These are phyloP conservation scores for Meteorus cinctellus DNA, from an alignment of 2,888 invertebrate genomes.

Conservation along the genomic window DNA sequence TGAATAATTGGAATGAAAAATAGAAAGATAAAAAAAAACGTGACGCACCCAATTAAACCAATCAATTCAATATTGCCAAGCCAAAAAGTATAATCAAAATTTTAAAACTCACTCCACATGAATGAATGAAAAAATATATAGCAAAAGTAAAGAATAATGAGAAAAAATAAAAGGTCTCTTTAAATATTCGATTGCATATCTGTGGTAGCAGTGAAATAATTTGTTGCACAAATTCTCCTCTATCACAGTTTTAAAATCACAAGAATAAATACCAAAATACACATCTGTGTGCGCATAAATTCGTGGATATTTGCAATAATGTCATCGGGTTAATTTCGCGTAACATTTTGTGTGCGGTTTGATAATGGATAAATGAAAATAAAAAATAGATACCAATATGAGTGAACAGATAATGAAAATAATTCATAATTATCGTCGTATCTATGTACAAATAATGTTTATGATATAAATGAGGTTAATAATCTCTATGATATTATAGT, in stretches of 20 bases:
- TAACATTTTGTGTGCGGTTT: too few relatives aligned
- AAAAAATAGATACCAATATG: too few relatives aligned
- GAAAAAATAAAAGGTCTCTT: not conserved
- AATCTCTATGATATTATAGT: not conserved
- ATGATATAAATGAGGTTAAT: not conserved
- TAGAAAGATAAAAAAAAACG: not conserved
- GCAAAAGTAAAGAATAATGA: not conserved
- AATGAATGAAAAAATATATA: not conserved
- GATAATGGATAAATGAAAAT: too few relatives aligned
- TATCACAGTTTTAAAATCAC: not conserved
- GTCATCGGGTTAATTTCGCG: slow-evolving; percentile 22
- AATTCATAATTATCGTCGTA: too few relatives aligned
- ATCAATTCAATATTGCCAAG: slow-evolving; percentile 21
- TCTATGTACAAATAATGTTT: too few relatives aligned
- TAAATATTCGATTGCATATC: slow-evolving; percentile 19
- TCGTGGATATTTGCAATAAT: slow-evolving; percentile 30
- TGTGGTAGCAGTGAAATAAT: slow-evolving; percentile 19
- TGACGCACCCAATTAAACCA: not conserved
- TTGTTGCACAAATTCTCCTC: not conserved
- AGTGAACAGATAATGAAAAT: too few relatives aligned
- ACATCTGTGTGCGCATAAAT: not conserved
- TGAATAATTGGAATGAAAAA: not conserved
- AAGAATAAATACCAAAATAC: not conserved
- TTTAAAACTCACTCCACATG: slow-evolving; percentile 3
- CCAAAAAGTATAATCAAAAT: slow-evolving; percentile 27